Evolutionary conservation across 2,113 vertebrate genomes (phyloP), one percentile per base, ranked within the genome.

Genomic region (Chinchilla lanigera): DNA sequence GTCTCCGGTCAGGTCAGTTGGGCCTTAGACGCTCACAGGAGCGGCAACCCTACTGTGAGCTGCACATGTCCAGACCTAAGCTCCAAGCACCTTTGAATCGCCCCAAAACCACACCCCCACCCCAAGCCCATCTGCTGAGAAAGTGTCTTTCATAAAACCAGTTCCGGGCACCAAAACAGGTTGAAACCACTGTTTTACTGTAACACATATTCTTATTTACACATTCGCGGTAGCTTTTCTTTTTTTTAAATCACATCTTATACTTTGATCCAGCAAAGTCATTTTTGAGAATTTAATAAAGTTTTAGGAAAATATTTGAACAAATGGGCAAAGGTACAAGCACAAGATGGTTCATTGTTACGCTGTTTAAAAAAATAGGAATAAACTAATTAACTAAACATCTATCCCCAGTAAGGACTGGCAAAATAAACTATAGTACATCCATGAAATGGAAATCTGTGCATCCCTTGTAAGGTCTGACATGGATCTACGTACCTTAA

Each of bases 251-350:
- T 14, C 13, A 14, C 73, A 47, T 30, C 73, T 47, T 77, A 41
- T 65, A 41, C 89, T 90, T 85, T 78, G 10, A 86, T 67, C n/a
- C 24, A 86, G 28, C 22, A 78, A 86, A 81, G 81, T 89, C 17
- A 89, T 33, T 92, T 93, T 71, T 58, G 24, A 69, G 33, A 86
- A 82, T 50, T 86, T 56, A 77, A n/a, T 54, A n/a, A 94, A 20
- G 83, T 50, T n/a, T 92, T 67, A 65, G 78, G 50, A 7, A 91
- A 92, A 87, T 60, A 86, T 69, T 44, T 77, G 26, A 86, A 86
- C 44, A 94, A 95, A 65, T 58, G 9, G 26, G 1, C 35, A 71
- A 89, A 94, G 35, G 89, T 69, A 30, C 22, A 86, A 75, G 50
- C 38, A 30, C 26, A 35, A 73, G 56, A 56, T 17, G n/a, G 7